Conservation (phyloP, 2,888 invertebrate species). For the Callyntrura sp. region DNA sequence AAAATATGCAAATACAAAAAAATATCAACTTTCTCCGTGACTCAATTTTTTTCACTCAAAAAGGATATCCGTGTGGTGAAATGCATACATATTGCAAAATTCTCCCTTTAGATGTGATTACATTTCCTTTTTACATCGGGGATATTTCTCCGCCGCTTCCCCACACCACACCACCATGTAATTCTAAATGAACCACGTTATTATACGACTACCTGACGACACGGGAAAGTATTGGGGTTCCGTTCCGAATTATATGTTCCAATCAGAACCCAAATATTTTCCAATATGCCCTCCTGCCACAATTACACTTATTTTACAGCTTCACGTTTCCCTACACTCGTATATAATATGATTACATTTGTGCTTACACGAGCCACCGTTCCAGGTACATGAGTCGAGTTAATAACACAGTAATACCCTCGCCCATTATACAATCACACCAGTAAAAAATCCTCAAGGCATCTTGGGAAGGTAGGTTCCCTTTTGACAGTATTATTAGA, state of each 20-base stretch:
- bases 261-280: not conserved
- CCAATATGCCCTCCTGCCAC: conserved; percentile 2
- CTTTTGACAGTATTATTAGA: conserved; percentile 12
- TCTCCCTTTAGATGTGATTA: conserved; percentile 33
- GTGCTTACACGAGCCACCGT: not conserved
- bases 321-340: not conserved
- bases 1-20: conserved; percentile 60
- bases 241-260: not conserved
- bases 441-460: not conserved
- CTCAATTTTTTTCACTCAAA: conserved; percentile 41
- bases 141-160: not conserved
- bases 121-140: conserved; percentile 33
- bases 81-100: conserved; percentile 48
- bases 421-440: not conserved
- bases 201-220: not conserved
- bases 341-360: not conserved
- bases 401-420: not conserved
- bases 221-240: conserved; percentile 16
- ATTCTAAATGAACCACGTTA: not conserved
- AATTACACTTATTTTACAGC: conserved; percentile 29
- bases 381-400: not conserved
- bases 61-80: conserved; percentile 50
- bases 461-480: not conserved
- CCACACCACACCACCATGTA: not conserved
- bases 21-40: conserved; percentile 58